Conservation (phyloP, 2,888 invertebrate species). For the Linnaemya vulpina region DNA sequence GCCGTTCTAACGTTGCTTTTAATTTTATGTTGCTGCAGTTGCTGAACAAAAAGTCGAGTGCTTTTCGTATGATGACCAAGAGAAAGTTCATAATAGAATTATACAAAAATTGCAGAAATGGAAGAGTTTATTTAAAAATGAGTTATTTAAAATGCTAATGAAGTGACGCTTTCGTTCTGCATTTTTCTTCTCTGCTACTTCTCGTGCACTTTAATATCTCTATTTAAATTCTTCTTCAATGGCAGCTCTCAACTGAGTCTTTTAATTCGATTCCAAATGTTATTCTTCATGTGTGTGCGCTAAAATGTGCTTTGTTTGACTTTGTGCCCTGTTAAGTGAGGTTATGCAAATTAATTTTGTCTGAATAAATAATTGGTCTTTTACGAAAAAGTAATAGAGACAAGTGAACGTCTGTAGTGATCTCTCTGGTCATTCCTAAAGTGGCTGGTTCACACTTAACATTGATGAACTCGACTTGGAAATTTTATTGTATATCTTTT, state of each 20-base stretch:
- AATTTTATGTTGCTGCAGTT: neutral
- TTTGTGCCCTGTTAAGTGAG: conserved; percentile 43
- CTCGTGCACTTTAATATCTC: conserved; percentile 31
- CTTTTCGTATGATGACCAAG: neutral
- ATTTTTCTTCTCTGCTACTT: conserved; percentile 20
- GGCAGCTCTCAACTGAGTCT: conserved; percentile 22
- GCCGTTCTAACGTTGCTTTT: neutral
- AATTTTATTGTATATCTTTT: conserved; percentile 25
- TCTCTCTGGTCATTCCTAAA: conserved; percentile 40
- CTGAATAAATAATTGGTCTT: conserved; percentile 61
- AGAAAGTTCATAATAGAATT: neutral
- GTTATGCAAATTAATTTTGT: conserved; percentile 61
- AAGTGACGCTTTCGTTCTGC: conserved; percentile 12
- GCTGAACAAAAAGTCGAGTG: too few relatives aligned
- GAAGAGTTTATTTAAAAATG: conserved; percentile 48
- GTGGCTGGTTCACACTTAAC: conserved; percentile 45
- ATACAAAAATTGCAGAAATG: conserved; percentile 4
- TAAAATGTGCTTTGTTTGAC: neutral
- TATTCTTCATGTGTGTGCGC: neutral
- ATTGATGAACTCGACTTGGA: conserved; percentile 36
- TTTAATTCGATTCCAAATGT: conserved; percentile 26
- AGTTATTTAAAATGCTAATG: conserved; percentile 62
- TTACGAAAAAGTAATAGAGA: conserved; percentile 1
- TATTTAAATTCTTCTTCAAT: conserved; percentile 13
- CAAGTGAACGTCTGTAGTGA: conserved; percentile 9